phyloP scores from a whole-genome alignment of 1,140 invertebrate species.

The Zaprionus africanus region DNA sequence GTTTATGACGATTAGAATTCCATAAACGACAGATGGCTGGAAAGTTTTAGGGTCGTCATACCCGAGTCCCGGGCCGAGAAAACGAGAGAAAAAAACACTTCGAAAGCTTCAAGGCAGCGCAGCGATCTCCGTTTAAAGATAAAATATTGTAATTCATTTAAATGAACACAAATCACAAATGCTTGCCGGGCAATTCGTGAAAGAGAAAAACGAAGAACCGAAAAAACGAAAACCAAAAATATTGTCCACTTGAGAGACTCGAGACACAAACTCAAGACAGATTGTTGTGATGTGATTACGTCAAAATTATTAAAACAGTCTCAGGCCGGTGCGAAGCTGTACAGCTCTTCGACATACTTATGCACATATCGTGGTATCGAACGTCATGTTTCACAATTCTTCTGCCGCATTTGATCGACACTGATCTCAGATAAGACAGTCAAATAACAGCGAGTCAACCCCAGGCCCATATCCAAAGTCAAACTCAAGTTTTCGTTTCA shows the following conservation, averaged over 20 bases:
- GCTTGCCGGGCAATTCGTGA: conserved; percentile 29
- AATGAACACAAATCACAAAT: conserved; percentile 77
- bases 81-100: conserved; percentile 19
- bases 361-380: conserved; percentile 38
- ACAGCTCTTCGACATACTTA: background rate
- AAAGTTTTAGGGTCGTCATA: conserved; percentile 50
- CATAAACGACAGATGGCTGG: conserved; percentile 48
- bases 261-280: conserved; percentile 56
- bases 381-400: conserved; percentile 75
- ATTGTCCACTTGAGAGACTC: conserved; percentile 65
- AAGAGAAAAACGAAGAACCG: conserved; percentile 7
- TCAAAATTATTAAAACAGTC: conserved; percentile 83
- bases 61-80: conserved; percentile 25
- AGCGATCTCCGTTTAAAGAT: conserved; percentile 71
- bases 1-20: conserved; percentile 63
- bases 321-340: conserved; percentile 33
- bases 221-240: conserved; percentile 25
- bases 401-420: conserved; percentile 77
- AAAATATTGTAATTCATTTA: conserved; percentile 82
- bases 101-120: conserved; percentile 40
- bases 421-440: conserved; percentile 76
- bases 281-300: conserved; percentile 81
- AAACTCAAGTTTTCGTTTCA: conserved; percentile 18
- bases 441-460: conserved; percentile 59
- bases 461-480: conserved; percentile 41